These are phyloP conservation scores for Campylomormyrus tamandua DNA, from an alignment of 2,113 vertebrate genomes.

Conservation along the genomic window DNA sequence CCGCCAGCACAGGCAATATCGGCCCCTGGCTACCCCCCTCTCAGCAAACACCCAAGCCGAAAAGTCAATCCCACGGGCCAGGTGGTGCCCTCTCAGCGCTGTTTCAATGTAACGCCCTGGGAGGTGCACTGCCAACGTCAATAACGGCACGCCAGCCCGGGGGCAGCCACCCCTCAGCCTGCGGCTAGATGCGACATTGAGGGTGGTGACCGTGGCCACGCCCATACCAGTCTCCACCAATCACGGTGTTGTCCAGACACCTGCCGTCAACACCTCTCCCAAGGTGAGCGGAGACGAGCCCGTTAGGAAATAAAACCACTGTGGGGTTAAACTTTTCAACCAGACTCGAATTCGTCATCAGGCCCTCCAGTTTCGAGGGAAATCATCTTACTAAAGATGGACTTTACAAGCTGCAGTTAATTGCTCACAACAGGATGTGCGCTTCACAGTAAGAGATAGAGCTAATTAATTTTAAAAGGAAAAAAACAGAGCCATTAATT, in stretches of 20 bases:
- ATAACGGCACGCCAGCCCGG: background rate
- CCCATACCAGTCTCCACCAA: background rate
- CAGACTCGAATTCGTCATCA: background rate
- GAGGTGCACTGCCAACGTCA: background rate
- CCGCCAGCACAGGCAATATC: background rate
- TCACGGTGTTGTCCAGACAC: background rate
- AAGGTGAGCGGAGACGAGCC: background rate
- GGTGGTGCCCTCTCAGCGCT: background rate
- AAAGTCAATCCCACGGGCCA: background rate
- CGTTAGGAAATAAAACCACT: background rate
- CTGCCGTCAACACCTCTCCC: background rate
- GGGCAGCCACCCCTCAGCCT: background rate
- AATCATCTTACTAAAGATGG: constrained; percentile 7
- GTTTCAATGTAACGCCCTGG: background rate
- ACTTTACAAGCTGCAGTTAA: background rate
- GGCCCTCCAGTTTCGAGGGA: background rate
- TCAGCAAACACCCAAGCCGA: background rate
- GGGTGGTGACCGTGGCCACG: too few species aligned
- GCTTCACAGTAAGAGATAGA: background rate
- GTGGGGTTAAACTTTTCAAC: background rate
- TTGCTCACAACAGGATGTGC: background rate
- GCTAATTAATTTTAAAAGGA: background rate
- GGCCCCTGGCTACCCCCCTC: background rate
- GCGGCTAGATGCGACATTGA: background rate
- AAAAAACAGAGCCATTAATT: background rate